phyloP scores from a whole-genome alignment of 2,113 vertebrate genomes.

The Pandion haliaetus region DNA sequence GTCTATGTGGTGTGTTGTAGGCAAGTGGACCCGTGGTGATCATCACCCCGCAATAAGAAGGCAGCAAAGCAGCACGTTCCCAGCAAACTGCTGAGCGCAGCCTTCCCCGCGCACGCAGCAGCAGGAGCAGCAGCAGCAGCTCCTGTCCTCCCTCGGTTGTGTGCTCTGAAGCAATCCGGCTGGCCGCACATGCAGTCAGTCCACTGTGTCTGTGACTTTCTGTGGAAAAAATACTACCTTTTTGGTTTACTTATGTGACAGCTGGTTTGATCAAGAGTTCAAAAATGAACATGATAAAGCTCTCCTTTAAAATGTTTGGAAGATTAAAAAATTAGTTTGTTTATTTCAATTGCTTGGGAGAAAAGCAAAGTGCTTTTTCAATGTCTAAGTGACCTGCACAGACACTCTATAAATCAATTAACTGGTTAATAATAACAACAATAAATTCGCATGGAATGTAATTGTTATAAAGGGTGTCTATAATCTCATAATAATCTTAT shows the following conservation, averaged over 20 bases:
- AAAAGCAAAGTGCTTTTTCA: background rate
- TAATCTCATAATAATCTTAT: background rate
- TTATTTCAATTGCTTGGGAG: background rate
- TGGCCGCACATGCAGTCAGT: background rate
- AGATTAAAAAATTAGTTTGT: background rate
- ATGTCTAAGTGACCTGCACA: background rate
- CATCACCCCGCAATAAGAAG: background rate
- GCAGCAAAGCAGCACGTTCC: background rate
- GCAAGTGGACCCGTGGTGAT: background rate
- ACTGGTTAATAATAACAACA: background rate
- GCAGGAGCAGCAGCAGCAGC: background rate
- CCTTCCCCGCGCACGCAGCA: background rate
- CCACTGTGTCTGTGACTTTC: background rate
- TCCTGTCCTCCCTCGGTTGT: fast-evolving
- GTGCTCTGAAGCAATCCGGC: background rate
- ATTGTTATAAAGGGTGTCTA: background rate
- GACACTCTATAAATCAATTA: background rate
- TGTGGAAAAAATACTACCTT: background rate
- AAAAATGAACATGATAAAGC: background rate
- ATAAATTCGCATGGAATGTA: background rate
- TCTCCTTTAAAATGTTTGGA: background rate
- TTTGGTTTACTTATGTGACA: background rate
- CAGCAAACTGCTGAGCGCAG: background rate
- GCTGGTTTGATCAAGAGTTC: background rate
- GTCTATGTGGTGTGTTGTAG: no score